Conservation (phyloP, 2,888 invertebrate species). For the Catocala fraxini region DNA sequence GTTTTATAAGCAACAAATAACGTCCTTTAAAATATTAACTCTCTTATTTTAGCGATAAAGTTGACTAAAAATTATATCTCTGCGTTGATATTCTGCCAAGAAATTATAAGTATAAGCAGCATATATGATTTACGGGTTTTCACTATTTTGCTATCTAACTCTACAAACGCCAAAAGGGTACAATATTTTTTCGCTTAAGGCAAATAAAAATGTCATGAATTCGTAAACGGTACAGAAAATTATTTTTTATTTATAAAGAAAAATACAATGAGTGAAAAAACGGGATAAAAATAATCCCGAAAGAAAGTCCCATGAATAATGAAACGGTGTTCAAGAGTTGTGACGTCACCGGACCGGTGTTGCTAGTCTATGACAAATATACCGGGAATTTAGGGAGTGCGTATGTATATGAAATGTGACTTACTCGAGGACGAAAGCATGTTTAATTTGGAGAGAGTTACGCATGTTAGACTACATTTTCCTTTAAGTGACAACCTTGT, state of each 20-base stretch:
- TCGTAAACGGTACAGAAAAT: slow-evolving; percentile 43
- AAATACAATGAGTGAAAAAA: slow-evolving; percentile 43
- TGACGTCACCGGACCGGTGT: slow-evolving; percentile 36
- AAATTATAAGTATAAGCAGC: too few relatives aligned
- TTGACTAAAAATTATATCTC: too few relatives aligned
- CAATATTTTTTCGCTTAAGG: slow-evolving; percentile 32
- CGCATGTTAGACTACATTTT: neutral
- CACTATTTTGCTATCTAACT: too few relatives aligned
- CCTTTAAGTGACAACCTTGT: neutral
- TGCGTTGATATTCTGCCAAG: too few relatives aligned
- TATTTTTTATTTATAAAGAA: slow-evolving; percentile 50
- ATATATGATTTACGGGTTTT: too few relatives aligned
- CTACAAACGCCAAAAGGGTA: slow-evolving; percentile 7
- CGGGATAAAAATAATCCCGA: slow-evolving; percentile 46
- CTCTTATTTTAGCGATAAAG: too few relatives aligned
- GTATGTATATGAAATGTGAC: slow-evolving; percentile 2
- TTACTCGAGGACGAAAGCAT: neutral
- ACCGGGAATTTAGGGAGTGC: neutral
- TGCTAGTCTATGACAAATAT: slow-evolving; percentile 18
- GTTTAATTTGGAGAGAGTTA: neutral
- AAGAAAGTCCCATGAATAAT: slow-evolving; percentile 52
- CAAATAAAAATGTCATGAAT: slow-evolving; percentile 48
- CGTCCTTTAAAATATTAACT: too few relatives aligned
- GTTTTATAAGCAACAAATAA: too few relatives aligned
- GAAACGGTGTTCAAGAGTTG: slow-evolving; percentile 38